These are phyloP conservation scores for Lasioglossum pauxillum DNA, from an alignment of 2,888 invertebrate species.

Conservation along the genomic window DNA sequence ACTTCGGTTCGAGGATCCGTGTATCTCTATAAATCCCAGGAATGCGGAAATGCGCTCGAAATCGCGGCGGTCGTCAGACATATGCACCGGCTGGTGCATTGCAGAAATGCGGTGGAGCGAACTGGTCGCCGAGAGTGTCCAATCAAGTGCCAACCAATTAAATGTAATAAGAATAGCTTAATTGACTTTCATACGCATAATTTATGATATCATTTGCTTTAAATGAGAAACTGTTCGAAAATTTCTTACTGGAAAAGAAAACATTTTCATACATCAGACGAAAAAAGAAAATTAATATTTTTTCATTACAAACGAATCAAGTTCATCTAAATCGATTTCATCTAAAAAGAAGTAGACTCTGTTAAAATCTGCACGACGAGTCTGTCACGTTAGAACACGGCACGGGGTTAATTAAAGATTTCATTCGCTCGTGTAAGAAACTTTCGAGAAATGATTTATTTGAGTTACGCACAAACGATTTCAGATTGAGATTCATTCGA, in stretches of 20 bases:
- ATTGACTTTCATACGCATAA: neutral
- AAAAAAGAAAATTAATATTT: too few relatives aligned
- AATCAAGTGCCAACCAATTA: neutral
- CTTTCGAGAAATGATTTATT: neutral
- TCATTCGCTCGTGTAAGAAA: neutral
- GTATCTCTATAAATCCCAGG: neutral
- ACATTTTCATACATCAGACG: too few relatives aligned
- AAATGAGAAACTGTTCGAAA: neutral
- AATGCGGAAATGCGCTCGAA: neutral
- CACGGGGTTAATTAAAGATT: neutral
- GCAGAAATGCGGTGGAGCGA: neutral
- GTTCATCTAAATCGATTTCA: too few relatives aligned
- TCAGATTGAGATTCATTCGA: neutral
- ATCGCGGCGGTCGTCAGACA: neutral
- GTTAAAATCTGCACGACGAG: too few relatives aligned
- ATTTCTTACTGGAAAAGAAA: neutral
- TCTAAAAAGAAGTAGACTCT: too few relatives aligned
- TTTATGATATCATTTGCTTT: neutral
- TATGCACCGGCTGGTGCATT: neutral
- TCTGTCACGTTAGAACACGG: too few relatives aligned
- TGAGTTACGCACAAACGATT: neutral
- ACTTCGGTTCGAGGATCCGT: neutral
- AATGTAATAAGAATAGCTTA: neutral
- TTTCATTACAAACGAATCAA: too few relatives aligned
- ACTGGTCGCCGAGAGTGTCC: neutral